phyloP scores from a whole-genome alignment of 1,140 invertebrate genomes.

The Aleiodes sp. region DNA sequence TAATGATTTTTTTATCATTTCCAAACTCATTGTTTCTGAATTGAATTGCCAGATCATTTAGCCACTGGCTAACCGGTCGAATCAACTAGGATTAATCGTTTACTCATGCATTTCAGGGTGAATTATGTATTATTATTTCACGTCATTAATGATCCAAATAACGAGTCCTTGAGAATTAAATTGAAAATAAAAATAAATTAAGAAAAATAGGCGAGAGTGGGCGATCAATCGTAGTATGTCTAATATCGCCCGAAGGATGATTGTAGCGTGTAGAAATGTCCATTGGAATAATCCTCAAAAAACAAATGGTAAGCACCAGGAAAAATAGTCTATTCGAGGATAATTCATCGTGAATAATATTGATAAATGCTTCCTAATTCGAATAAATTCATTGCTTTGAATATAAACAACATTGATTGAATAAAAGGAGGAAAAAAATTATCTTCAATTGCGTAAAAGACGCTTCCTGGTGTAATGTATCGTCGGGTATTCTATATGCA shows the following conservation, averaged over 20 bases:
- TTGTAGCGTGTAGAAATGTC: no score
- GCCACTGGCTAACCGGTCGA: background rate
- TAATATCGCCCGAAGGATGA: background rate
- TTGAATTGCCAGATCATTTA: background rate
- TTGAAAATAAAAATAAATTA: no score
- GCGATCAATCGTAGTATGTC: constrained; percentile 1
- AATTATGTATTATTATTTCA: background rate
- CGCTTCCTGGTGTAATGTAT: constrained; percentile 1
- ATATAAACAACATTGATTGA: no score
- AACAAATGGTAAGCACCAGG: no score
- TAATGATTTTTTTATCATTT: background rate
- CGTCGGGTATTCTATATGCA: background rate
- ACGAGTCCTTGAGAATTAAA: background rate
- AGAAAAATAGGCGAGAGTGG: no score
- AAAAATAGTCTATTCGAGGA: no score
- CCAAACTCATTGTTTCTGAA: background rate
- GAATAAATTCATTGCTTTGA: no score
- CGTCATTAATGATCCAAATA: background rate
- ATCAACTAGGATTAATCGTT: background rate
- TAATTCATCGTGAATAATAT: no score
- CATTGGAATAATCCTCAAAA: no score
- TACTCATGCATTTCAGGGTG: background rate
- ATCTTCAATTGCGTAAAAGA: constrained; percentile 3
- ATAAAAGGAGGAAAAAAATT: no score
- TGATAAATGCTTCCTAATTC: no score